A percentile compares a stretch with the other conserved stretches of the same genome.
phyloP scores from a whole-genome alignment of 2,113 vertebrate species.

The Psammodynastes pulverulentus region DNA sequence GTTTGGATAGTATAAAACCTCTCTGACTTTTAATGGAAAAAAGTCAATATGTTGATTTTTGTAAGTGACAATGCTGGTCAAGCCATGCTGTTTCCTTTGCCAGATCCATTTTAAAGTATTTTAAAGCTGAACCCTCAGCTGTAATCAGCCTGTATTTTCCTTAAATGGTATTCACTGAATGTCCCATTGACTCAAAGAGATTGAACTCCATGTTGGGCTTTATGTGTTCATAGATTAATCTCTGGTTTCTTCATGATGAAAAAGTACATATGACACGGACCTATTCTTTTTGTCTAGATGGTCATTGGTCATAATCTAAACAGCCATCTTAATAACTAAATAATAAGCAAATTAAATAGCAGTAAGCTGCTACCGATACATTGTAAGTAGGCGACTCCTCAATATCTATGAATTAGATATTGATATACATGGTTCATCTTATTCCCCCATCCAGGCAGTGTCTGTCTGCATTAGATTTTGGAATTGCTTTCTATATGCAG shows the following conservation, averaged over 20 bases:
- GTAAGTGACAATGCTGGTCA: not conserved
- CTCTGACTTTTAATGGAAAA: conserved; percentile 26
- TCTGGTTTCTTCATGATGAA: conserved; percentile 29
- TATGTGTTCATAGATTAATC: not conserved
- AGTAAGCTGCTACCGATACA: not conserved
- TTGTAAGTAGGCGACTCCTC: not conserved
- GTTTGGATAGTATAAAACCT: not conserved
- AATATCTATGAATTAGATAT: not conserved
- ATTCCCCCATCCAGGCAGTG: not conserved
- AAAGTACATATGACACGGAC: conserved; percentile 16
- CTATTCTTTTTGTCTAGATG: not conserved
- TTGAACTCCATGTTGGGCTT: not conserved
- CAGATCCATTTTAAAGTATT: not conserved
- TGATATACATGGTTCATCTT: not conserved
- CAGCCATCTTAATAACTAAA: not conserved
- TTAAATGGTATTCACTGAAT: not conserved
- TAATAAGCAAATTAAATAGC: not conserved
- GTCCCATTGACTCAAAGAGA: not conserved
- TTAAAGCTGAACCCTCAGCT: not conserved
- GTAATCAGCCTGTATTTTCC: conserved; percentile 4
- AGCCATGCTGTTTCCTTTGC: not conserved
- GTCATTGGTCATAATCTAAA: not conserved
- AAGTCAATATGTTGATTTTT: not conserved
- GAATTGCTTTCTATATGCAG: not conserved
- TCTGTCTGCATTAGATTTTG: not conserved